Base-by-base conservation (phyloP, 2,888 invertebrate species). In the Sphaerophoria taeniata region DNA sequence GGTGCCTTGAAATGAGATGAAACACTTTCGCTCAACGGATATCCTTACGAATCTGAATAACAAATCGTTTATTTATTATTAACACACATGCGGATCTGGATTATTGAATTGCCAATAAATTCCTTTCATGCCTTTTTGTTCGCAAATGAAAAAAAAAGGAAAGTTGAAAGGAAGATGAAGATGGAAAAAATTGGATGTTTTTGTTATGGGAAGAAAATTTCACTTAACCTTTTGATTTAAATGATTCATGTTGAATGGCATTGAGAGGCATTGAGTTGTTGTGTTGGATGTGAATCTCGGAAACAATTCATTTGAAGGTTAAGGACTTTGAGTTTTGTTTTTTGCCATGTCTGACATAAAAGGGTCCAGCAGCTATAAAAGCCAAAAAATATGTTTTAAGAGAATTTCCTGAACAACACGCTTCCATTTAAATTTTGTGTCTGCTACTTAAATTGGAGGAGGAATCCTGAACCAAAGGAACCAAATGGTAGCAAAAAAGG, bases 1-100 rank as follows among this genome's bases (percentile, higher is more conserved):
- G 43, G 6, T 47, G 51, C 58, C 16, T 16, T 31, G 49, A 16
- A 67, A 36, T 33, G 31, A 47, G 34, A 14, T 39, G 56, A 45
- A 58, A 74, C 58, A 73, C 70, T 67, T 61, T 61, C 51, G 51
- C 53, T 73, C 60, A 43, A 67, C 78, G 83, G 83, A 83, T 70
- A 70, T 73, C 67, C 69, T 69, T 56, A 47, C 51, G 73, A 83
- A 74, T 78, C 67, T 74, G 78, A 70, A 78, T 78, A 78, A 70
- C 83, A 83, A 83, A 83, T 83, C 83, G 56, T 83, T 78, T 74
- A 71, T 77, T 82, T 82, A 78, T 83, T 74, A 83, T 83, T 83
- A 78, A 83, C 67, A 67, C 67, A 67, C 67, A 67, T 78, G 51
- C 70, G 73, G 45, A 78, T 36, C 56, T 67, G 78, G 72, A 77